Conservation (phyloP, 2,113 vertebrate genomes). For the Synodontis membranacea region DNA sequence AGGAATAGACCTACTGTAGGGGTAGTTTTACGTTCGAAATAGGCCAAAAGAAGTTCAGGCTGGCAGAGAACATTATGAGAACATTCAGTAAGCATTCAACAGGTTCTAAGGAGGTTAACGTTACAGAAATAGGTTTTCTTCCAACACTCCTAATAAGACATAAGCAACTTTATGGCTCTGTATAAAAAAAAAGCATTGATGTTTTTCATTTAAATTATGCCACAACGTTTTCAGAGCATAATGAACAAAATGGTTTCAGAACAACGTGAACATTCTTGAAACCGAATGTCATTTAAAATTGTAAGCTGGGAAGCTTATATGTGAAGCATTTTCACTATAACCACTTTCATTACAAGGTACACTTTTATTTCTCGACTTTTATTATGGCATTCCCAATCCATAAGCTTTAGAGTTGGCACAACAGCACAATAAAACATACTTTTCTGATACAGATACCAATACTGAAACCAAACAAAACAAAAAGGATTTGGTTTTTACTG, state of each 20-base stretch:
- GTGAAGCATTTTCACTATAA: not conserved
- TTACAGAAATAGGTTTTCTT: no score
- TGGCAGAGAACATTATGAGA: constrained; percentile 3
- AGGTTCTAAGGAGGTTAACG: constrained; percentile 6
- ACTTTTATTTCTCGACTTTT: not conserved
- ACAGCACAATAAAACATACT: not conserved
- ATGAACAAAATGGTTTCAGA: no score
- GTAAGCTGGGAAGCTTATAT: not conserved
- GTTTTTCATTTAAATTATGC: not conserved
- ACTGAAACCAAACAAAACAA: not conserved
- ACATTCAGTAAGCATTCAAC: constrained; percentile 2
- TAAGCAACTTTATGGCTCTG: not conserved
- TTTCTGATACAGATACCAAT: not conserved
- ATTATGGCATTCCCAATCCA: not conserved
- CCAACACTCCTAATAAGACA: not conserved
- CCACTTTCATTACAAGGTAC: not conserved
- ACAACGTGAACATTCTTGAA: not conserved
- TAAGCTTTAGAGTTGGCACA: not conserved
- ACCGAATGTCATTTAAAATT: not conserved
- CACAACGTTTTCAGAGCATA: not conserved
- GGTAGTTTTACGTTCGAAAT: constrained; percentile 15
- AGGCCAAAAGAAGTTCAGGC: constrained; percentile 3
- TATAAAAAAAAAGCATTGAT: not conserved
- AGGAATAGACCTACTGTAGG: constrained; percentile 13
- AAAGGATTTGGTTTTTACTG: no score